Base-by-base conservation (phyloP, 2,888 invertebrate species). In the Monochamus alternatus region DNA sequence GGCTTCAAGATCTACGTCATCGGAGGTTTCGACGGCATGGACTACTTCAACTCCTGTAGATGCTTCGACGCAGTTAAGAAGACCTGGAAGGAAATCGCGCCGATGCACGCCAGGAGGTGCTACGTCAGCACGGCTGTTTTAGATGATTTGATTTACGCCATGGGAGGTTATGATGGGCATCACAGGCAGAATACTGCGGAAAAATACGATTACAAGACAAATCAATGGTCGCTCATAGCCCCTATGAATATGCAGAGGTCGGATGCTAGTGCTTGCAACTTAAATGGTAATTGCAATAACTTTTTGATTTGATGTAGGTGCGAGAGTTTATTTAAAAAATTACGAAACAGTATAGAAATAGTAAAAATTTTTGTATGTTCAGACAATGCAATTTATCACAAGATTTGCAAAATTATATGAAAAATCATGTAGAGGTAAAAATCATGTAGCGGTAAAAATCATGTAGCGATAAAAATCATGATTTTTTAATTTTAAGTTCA, bases 221-320 rank as follows among this genome's bases (percentile, higher is more conserved):
- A 98, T 88, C 97, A 97, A 87, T 97, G 97, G 97, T 93, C 95
- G 0, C 90, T 96, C 80, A 94, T 97, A 22, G 93, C 96, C 0
- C 94, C 96, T 0, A 98, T 98, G 98, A 94, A 95, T 86, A 93
- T 94, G 80, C 95, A 95, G 85, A 91, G 98, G 80, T 97, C 97
- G 31, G 98, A 98, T 87, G 97, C 97, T 0, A 96, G 96, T 86
- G 96, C 97, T 3, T 95, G 97, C n/a, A 93, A 94, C 0, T 89
- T 97, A 44, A 93, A 96, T 79, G 95, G 95, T 92, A 86, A 84
- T 83, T 75, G 30, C 55, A 55, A 7, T 12, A 3, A 8, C 3
- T 47, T 12, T 47, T 47, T 47, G 9, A 47, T 47, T 47, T 8
- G 31, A 60, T 59, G 52, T 47, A 38, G 44, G 8, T 22, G 22